Percentiles rank a stretch among this genome's conserved stretches.
These are phyloP conservation scores for Aplysia californica DNA, from an alignment of 1,140 invertebrate genomes.

Conservation along the genomic window DNA sequence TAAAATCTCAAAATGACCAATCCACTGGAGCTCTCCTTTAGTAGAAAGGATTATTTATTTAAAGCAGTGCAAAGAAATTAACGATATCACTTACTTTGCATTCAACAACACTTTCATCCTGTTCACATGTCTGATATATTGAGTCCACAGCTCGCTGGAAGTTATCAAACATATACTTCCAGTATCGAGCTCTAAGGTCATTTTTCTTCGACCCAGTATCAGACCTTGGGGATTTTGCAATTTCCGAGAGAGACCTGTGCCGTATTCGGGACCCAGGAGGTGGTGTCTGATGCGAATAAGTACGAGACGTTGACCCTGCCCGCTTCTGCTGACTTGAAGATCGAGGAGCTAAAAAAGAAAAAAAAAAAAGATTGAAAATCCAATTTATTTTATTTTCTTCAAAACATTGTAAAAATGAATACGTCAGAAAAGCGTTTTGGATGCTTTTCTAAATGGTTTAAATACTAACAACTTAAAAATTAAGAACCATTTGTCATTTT, in stretches of 20 bases:
- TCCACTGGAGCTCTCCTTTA: no score
- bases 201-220: slow-evolving; percentile 52
- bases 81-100: slow-evolving; percentile 75
- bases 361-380: no score
- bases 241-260: slow-evolving; percentile 39
- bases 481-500: no score
- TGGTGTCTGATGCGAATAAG: slow-evolving; percentile 26
- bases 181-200: slow-evolving; percentile 90
- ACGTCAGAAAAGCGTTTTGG: no score
- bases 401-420: no score
- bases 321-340: slow-evolving; percentile 21
- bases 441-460: no score
- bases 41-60: no score
- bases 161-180: slow-evolving; percentile 95
- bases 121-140: slow-evolving; percentile 76
- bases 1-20: no score
- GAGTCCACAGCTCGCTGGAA: slow-evolving; percentile 87
- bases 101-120: slow-evolving; percentile 74
- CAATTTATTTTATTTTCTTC: no score
- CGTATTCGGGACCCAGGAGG: slow-evolving; percentile 27
- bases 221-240: slow-evolving; percentile 58
- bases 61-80: no score
- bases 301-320: background rate
- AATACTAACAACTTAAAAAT: no score
- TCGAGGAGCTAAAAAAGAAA: background rate